phyloP scores from a whole-genome alignment of 2,797 vertebrate genomes.

The Xerus rutilus region DNA sequence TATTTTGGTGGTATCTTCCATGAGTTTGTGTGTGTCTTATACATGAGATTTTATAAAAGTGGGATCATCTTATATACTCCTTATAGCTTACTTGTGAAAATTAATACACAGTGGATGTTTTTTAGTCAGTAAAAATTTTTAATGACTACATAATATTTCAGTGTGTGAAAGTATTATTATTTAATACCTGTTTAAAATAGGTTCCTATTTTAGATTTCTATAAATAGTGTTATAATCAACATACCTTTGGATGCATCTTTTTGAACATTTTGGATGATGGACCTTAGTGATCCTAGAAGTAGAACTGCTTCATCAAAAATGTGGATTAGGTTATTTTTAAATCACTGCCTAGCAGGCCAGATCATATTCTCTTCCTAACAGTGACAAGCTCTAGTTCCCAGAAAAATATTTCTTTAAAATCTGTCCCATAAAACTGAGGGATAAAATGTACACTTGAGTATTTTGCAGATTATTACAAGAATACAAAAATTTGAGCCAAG shows the following conservation, averaged over 20 bases:
- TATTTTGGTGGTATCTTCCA: conserved; percentile 31
- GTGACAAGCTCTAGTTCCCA: conserved; percentile 30
- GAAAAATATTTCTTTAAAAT: conserved; percentile 47
- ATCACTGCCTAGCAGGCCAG: not conserved
- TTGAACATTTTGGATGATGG: conserved; percentile 48
- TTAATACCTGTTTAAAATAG: conserved; percentile 33
- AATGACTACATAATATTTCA: conserved; percentile 10
- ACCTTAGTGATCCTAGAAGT: not conserved
- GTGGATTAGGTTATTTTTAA: conserved; percentile 47
- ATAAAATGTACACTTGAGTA: conserved; percentile 43
- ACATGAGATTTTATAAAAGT: conserved; percentile 1
- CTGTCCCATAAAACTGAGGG: conserved; percentile 41
- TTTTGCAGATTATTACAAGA: conserved; percentile 49
- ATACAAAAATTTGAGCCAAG: conserved; percentile 50
- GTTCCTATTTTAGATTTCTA: conserved; percentile 9
- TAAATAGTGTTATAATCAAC: conserved; percentile 15
- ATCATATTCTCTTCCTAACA: conserved; percentile 36
- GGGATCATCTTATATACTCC: not conserved
- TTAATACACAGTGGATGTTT: not conserved
- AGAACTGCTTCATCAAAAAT: conserved; percentile 23
- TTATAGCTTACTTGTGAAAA: not conserved
- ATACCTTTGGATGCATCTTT: not conserved
- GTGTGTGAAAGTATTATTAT: conserved; percentile 33
- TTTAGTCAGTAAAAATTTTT: not conserved
- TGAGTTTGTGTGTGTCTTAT: conserved; percentile 26